Percentiles rank a stretch among this genome's conserved stretches.
These are phyloP conservation scores for Alethe castanea DNA, from an alignment of 2,113 vertebrate species.

Conservation along the genomic window DNA sequence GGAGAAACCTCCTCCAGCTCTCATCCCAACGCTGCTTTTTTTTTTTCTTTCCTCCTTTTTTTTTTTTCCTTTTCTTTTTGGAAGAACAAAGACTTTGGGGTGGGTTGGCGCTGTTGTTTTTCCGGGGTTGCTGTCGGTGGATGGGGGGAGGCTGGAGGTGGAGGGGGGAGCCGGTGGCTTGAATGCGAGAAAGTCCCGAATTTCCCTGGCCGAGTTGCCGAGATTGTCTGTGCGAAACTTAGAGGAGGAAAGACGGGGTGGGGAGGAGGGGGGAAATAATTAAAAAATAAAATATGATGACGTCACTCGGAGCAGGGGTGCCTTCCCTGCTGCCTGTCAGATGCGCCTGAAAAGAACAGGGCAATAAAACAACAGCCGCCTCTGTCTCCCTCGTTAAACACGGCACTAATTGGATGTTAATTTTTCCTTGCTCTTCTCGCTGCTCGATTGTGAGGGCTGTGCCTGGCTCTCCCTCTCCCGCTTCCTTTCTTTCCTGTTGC, in stretches of 20 bases:
- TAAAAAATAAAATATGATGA: slow-evolving; percentile 60
- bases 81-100: slow-evolving; percentile 45
- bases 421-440: slow-evolving; percentile 72
- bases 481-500: slow-evolving; percentile 53
- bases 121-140: not conserved
- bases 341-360: slow-evolving; percentile 67
- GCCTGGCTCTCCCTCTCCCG: slow-evolving; percentile 16
- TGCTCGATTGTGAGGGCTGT: slow-evolving; percentile 64
- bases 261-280: not conserved
- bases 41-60: not conserved
- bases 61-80: not conserved
- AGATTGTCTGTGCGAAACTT: slow-evolving; percentile 15
- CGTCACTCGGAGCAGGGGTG: slow-evolving; percentile 66
- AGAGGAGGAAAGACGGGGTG: not conserved
- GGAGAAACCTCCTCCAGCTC: not conserved
- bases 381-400: slow-evolving; percentile 73
- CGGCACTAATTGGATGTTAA: slow-evolving; percentile 73
- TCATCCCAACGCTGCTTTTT: not conserved
- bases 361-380: slow-evolving; percentile 73
- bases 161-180: not conserved
- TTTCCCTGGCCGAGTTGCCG: not conserved
- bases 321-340: slow-evolving; percentile 70
- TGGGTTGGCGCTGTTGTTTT: slow-evolving; percentile 9
- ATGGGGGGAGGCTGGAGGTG: not conserved
- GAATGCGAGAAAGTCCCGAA: not conserved